Base-by-base conservation (phyloP, 2,888 invertebrate genomes). In the Pycnomerus fuliginosus region DNA sequence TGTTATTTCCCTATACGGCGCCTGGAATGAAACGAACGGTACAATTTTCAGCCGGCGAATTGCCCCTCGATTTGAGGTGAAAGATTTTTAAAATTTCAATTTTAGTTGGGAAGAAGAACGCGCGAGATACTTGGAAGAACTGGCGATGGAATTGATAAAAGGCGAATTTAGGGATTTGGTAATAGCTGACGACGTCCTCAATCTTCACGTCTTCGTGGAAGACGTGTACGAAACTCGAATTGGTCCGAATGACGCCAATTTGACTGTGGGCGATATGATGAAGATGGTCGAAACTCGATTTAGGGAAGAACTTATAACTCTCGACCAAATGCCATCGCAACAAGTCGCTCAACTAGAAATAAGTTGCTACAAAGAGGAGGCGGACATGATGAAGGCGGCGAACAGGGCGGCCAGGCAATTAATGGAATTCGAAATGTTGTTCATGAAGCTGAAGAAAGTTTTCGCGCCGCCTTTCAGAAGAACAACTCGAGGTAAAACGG, bases 201-300 rank as follows among this genome's bases (percentile, higher is more conserved):
- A 79, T 60, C 65, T 84, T 22, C 69, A 74, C 46, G 71, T 80
- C 3, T 79, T 79, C 60, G 74, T 85, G 38, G 80, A 84, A 61
- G 83, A 82, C 61, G 77, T 81, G 16, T 84, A 78, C 61, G 81
- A 83, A 64, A 76, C 74, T 29, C 71, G 82, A 25, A 72, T 79
- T 15, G 75, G 71, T 1, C 76, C 80, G 7, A 82, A 79, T 58
- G 80, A 82, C 24, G 75, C 77, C 3, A 78, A 79, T 57, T 68
- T 80, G 45, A 75, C 75, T 31, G 73, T 79, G 38, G 65, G 72
- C 34, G 68, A 75, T 3, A 77, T 82, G 73, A 80, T 83, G 66
- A 77, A 74, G 55, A 73, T 73, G 35, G 74, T 85, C 44, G 84
- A 85, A 66, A 62, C 68, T 1, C 71, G 74, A 60, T 81, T 80